Evolutionary conservation across 2,797 vertebrate genomes (phyloP).

Genomic region (Loriculus beryllinus): DNA sequence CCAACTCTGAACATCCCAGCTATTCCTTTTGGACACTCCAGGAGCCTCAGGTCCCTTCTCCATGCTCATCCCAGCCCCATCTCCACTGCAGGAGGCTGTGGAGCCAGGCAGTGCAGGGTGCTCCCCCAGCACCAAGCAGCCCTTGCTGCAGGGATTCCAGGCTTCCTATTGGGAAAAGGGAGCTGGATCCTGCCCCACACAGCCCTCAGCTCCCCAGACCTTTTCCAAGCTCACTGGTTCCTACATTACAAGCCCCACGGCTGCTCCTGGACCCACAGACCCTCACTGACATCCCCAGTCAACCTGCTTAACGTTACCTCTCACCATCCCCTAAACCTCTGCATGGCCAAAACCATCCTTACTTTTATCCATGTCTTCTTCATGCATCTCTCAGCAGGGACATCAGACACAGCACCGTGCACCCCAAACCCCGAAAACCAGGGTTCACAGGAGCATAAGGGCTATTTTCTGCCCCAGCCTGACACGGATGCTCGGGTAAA

Average conservation of each 20-base stretch:
- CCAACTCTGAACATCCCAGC: accelerated
- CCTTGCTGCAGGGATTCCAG: accelerated
- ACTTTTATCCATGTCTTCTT: background rate
- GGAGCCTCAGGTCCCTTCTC: background rate
- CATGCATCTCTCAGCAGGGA: accelerated
- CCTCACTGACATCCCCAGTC: background rate
- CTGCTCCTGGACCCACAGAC: background rate
- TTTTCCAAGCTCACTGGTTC: accelerated
- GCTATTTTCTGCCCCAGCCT: background rate
- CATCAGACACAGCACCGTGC: background rate
- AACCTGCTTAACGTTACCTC: background rate
- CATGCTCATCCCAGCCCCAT: accelerated
- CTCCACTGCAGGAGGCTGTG: background rate
- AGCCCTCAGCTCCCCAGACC: background rate
- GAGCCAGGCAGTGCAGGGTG: accelerated
- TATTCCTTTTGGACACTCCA: accelerated
- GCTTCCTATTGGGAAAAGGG: accelerated
- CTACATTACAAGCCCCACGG: background rate
- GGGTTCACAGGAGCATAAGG: background rate
- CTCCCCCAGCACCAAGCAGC: background rate
- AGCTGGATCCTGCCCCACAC: accelerated
- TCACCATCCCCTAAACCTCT: background rate
- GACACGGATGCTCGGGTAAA: background rate
- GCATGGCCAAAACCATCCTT: accelerated
- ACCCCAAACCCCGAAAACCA: accelerated